Evolutionary conservation across 2,113 vertebrate genomes (phyloP).

Genomic region (Notothenia coriiceps): DNA sequence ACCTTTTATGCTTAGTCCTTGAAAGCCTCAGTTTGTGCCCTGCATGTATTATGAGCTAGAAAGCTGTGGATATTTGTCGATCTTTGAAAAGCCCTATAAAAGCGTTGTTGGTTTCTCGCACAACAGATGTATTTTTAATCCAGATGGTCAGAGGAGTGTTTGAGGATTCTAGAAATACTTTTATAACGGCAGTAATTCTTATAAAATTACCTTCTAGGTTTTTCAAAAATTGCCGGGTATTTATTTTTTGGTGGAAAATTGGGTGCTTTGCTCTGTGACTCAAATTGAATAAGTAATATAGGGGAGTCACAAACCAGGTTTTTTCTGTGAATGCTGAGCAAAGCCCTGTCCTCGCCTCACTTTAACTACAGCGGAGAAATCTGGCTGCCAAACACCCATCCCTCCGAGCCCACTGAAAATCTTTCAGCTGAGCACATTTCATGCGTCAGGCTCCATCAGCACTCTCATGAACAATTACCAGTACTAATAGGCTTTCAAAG

Average conservation of each 20-base stretch:
- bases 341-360: not conserved
- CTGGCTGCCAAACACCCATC: constrained; percentile 6
- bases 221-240: not conserved
- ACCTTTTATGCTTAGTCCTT: not conserved
- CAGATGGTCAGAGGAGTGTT: not conserved
- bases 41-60: not conserved
- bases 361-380: constrained; percentile 29
- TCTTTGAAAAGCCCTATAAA: not conserved
- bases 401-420: constrained; percentile 26
- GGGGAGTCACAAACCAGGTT: not conserved
- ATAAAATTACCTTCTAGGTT: not conserved
- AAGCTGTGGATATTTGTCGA: not conserved
- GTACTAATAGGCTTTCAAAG: constrained; percentile 35
- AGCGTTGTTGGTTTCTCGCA: not conserved
- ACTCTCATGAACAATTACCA: constrained; percentile 23
- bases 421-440: constrained; percentile 33
- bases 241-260: not conserved
- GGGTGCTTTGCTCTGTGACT: not conserved
- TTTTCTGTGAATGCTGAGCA: constrained; percentile 3
- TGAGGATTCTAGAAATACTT: not conserved
- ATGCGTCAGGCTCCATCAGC: constrained; percentile 19
- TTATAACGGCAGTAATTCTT: not conserved
- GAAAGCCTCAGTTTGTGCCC: not conserved
- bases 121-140: not conserved
- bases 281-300: not conserved